Evolutionary conservation across 2,888 invertebrate species (phyloP).

Genomic region (Drosophila prolongata): DNA sequence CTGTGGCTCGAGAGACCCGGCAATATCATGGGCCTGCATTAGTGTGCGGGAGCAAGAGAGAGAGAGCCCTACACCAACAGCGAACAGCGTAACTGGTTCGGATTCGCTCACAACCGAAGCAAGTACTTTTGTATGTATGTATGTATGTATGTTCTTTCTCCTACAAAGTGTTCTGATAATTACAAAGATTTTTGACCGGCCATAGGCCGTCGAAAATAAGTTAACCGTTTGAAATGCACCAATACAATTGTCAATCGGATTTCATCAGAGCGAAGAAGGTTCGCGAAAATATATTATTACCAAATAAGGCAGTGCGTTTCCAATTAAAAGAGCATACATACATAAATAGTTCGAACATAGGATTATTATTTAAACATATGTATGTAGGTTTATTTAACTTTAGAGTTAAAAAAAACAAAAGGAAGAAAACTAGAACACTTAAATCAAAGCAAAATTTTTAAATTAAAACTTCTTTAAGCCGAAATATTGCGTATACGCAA

Average conservation of each 20-base stretch:
- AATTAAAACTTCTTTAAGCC: neutral
- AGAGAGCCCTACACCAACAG: constrained; percentile 34
- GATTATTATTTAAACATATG: too few species aligned
- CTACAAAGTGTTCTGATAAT: constrained; percentile 33
- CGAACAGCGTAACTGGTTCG: constrained; percentile 48
- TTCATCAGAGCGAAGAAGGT: constrained; percentile 59
- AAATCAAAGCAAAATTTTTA: neutral
- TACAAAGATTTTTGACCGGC: constrained; percentile 44
- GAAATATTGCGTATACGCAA: constrained; percentile 37
- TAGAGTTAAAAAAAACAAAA: neutral
- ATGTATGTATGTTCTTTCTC: neutral
- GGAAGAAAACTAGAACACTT: too few species aligned
- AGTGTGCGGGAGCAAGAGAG: constrained; percentile 23
- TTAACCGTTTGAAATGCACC: constrained; percentile 46
- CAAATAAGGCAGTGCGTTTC: neutral
- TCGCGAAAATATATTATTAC: constrained; percentile 29
- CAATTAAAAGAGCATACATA: neutral
- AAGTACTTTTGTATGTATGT: neutral
- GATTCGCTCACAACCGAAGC: constrained; percentile 21
- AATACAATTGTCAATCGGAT: constrained; percentile 55
- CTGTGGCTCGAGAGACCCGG: neutral
- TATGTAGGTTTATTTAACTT: neutral
- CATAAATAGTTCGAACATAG: neutral
- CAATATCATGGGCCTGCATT: constrained; percentile 6
- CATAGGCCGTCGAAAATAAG: constrained; percentile 34